Base-by-base conservation (phyloP, 2,113 vertebrate genomes). In the Eubucco bourcierii region DNA sequence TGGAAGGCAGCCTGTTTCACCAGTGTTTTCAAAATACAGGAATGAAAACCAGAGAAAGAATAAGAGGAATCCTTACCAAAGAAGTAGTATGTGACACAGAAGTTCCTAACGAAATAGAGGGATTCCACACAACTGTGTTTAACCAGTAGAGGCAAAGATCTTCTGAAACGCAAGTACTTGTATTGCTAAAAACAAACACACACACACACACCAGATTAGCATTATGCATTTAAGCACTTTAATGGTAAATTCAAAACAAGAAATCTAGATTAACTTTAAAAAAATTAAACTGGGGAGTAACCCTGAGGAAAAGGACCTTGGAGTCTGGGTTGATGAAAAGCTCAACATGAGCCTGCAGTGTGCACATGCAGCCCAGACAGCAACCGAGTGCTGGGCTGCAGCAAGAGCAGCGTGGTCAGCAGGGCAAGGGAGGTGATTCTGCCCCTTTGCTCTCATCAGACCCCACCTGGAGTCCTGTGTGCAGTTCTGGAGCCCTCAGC, bases 151-250 rank as follows among this genome's bases (percentile, higher is more conserved):
- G 97, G 96, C 75, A 99, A 94, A 55, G 97, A 98, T 90, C 98
- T 98, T 87, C 99, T 98, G 96, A 99, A 99, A 70, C 97, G 98
- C 66, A 99, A 97, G 87, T 99, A 99, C 94, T 99, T 99, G 97
- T 98, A 99, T 97, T 99, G 99, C 99, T 99, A 87, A 87, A 96
- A 96, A 74, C 33, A 89, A 95, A 81, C 23, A 72, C 79, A 70
- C 21, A 12, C 7, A 56, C 29, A 59, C 6, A 29, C 15, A 56
- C 15, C 27, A 56, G 39, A 53, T 96, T 28, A 91, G 64, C 27
- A 78, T 65, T 90, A n/a, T 24, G 13, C 39, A 41, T 50, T 46
- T 46, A 56, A 64, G 3, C 41, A 61, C 27, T 29, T 2, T 72
- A 52, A 61, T 10, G 7, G 9, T 75, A 25, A 17, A 19, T 68